Base-by-base conservation (phyloP, 2,888 invertebrate genomes). In the Pelosia muscerda region DNA sequence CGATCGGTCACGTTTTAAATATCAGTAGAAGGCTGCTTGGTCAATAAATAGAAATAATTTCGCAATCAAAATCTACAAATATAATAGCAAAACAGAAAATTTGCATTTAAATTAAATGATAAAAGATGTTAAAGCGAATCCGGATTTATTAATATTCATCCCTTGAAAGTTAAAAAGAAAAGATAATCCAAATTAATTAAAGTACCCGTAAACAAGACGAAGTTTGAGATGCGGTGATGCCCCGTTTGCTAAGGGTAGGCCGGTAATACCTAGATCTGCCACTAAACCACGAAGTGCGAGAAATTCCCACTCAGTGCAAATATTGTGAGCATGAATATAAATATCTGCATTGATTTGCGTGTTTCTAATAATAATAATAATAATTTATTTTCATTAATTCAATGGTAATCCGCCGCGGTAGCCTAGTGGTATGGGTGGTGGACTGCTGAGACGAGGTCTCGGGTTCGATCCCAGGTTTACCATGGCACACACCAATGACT, bases 141-240 rank as follows among this genome's bases (percentile, higher is more conserved):
- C 65, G 72, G 69, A 79, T 71, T 78, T 79, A 74, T 78, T 78
- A 78, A 81, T 78, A 79, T 81, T 79, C 81, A 81, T 81, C 64
- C 61, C 68, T 73, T 63, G 55, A 56, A 79, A 78, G 64, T 74
- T 65, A 65, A 72, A 75, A 73, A 78, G 68, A 67, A 78, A 75
- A 73, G 65, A 66, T 78, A 80, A 78, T 80, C 69, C 68, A 65
- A 75, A 80, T 80, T 78, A 78, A 78, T 78, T 78, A 79, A 79
- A 79, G 69, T 76, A 69, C 38, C 60, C 66, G 72, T 72, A 78
- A 79, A 76, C 68, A 76, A 69, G 72, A 72, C 76, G 68, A 71
- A 76, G 74, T 63, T 65, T 60, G 9, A 58, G 63, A 68, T 68
- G 49, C 55, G 9, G 13, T 6, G 0, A 19, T n/a, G 28, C 26